Evolutionary conservation across 2,113 vertebrate genomes (phyloP).

Genomic region (Pterophyllum scalare): DNA sequence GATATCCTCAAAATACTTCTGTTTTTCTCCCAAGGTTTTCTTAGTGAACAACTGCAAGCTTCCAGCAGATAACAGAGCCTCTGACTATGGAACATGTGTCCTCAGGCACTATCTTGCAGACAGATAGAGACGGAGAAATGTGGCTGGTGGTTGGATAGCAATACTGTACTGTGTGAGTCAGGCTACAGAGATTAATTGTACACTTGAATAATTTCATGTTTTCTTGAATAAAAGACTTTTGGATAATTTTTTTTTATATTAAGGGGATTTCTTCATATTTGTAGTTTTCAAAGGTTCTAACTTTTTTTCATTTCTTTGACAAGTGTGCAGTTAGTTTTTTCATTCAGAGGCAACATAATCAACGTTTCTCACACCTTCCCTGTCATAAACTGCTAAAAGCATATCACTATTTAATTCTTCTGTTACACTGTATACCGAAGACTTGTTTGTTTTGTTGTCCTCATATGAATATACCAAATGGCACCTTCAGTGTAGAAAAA

Average conservation of each 20-base stretch:
- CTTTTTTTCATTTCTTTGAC: neutral
- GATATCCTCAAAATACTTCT: conserved; percentile 35
- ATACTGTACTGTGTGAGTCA: neutral
- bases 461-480: no score
- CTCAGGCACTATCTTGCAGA: conserved; percentile 43
- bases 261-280: neutral
- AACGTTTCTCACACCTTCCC: no score
- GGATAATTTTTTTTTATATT: neutral
- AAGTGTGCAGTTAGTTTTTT: neutral
- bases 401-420: no score
- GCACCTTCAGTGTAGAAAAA: neutral
- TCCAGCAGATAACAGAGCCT: conserved; percentile 49
- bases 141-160: conserved; percentile 2
- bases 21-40: conserved; percentile 50
- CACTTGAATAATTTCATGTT: neutral
- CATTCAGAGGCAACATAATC: neutral
- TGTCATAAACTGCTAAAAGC: no score
- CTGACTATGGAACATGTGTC: conserved; percentile 36
- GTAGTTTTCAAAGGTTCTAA: neutral
- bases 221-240: neutral
- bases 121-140: conserved; percentile 1
- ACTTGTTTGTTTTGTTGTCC: no score
- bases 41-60: conserved; percentile 18
- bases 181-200: neutral
- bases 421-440: no score